Evolutionary conservation across 2,888 invertebrate species (phyloP).

Genomic region (Leptarthrus brevirostris): DNA sequence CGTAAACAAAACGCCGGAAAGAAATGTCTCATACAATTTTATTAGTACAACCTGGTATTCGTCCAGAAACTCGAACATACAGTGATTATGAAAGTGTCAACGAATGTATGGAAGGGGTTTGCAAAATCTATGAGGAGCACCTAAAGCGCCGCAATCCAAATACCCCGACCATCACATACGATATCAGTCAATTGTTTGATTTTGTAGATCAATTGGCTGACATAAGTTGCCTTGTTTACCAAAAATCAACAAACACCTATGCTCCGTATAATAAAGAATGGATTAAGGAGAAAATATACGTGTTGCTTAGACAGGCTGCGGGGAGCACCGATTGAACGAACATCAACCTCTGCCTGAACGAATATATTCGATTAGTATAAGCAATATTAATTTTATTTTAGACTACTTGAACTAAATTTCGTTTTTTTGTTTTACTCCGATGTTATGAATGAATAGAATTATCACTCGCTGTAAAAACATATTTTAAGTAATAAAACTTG

Average conservation of each 20-base stretch:
- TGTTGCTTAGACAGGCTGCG: constrained; percentile 91
- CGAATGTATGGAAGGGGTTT: constrained; percentile 98
- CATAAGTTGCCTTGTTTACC: constrained; percentile 94
- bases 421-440: constrained; percentile 1
- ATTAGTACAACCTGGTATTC: constrained; percentile 90
- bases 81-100: constrained; percentile 98
- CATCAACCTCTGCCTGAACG: background rate
- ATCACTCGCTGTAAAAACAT: constrained; percentile 5
- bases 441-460: background rate
- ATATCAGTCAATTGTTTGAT: constrained; percentile 97
- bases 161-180: constrained; percentile 97
- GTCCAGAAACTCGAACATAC: constrained; percentile 96
- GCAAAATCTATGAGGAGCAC: constrained; percentile 99
- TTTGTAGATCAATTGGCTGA: constrained; percentile 97
- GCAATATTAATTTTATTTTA: constrained; percentile 9
- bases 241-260: constrained; percentile 94
- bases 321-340: constrained; percentile 65
- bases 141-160: constrained; percentile 94
- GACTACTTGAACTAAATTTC: background rate
- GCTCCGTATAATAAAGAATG: constrained; percentile 99
- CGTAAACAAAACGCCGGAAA: constrained; percentile 25
- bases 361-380: background rate
- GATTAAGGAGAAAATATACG: constrained; percentile 99
- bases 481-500: constrained; percentile 29
- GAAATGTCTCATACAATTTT: constrained; percentile 93